Evolutionary conservation across 2,113 vertebrate species (phyloP).

Genomic region (Eclectus roratus): DNA sequence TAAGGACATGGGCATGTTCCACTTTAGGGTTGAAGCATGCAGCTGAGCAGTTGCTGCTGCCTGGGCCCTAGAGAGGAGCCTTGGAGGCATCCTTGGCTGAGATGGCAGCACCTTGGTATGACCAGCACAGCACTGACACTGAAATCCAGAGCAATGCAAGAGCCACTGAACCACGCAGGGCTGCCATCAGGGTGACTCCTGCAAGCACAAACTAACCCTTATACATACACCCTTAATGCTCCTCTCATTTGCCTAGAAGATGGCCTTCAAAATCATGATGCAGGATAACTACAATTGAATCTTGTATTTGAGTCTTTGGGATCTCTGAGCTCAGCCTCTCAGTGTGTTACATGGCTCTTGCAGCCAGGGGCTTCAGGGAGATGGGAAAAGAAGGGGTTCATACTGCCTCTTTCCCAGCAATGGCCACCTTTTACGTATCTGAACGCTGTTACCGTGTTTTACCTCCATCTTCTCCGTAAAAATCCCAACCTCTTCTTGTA

Average conservation of each 20-base stretch:
- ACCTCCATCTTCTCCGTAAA: background rate
- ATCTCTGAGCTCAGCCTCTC: background rate
- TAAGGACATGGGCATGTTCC: background rate
- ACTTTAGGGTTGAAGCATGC: rapidly evolving
- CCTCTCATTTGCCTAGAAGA: background rate
- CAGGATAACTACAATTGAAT: background rate
- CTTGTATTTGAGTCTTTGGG: background rate
- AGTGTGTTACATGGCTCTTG: background rate
- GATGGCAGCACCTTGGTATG: background rate
- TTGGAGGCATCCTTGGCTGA: background rate
- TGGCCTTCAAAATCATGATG: background rate
- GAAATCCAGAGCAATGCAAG: background rate
- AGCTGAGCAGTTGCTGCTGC: background rate
- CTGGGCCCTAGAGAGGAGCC: background rate
- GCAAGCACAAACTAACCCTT: background rate
- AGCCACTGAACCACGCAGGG: rapidly evolving
- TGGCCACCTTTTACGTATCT: background rate
- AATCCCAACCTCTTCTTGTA: background rate
- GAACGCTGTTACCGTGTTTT: background rate
- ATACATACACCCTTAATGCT: rapidly evolving
- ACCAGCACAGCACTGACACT: background rate
- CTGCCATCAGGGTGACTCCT: background rate
- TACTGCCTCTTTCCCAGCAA: background rate
- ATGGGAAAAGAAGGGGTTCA: background rate
- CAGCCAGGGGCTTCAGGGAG: background rate